Percentiles rank a stretch among this genome's conserved stretches.
Evolutionary conservation across 2,797 vertebrate genomes (phyloP).

Genomic region (Hoplostethus atlanticus): DNA sequence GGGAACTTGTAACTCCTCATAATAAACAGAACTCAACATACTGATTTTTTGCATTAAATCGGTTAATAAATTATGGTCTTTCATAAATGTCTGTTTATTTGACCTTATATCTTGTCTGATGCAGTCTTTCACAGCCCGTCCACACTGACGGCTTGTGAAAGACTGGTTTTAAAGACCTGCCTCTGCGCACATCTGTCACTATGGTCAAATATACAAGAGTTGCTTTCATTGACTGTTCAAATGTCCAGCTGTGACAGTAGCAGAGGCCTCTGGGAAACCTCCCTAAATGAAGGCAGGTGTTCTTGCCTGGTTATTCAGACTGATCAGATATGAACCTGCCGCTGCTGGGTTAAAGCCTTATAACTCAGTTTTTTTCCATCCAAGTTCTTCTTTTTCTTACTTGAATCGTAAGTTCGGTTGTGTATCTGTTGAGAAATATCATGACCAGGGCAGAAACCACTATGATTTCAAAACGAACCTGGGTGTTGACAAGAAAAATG

Average conservation of each 20-base stretch:
- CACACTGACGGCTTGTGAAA: slow-evolving; percentile 10
- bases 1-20: background rate
- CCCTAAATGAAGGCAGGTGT: slow-evolving; percentile 66
- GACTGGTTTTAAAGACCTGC: slow-evolving; percentile 36
- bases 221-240: slow-evolving; percentile 43
- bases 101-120: background rate
- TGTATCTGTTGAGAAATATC: background rate
- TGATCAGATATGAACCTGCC: slow-evolving; percentile 31
- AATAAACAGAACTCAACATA: background rate
- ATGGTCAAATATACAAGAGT: slow-evolving; percentile 57
- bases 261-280: slow-evolving; percentile 15
- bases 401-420: background rate
- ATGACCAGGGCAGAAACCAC: background rate
- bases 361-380: background rate
- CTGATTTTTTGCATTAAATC: background rate
- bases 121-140: slow-evolving; percentile 14
- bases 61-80: background rate
- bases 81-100: background rate
- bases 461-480: background rate
- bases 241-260: slow-evolving; percentile 50
- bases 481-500: background rate
- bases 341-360: background rate
- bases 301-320: slow-evolving; percentile 19
- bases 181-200: slow-evolving; percentile 62
- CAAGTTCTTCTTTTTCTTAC: background rate